A percentile compares a stretch with the other conserved stretches of the same genome.
Conservation (phyloP, 2,888 invertebrate species). For the Morinoia aosen region DNA sequence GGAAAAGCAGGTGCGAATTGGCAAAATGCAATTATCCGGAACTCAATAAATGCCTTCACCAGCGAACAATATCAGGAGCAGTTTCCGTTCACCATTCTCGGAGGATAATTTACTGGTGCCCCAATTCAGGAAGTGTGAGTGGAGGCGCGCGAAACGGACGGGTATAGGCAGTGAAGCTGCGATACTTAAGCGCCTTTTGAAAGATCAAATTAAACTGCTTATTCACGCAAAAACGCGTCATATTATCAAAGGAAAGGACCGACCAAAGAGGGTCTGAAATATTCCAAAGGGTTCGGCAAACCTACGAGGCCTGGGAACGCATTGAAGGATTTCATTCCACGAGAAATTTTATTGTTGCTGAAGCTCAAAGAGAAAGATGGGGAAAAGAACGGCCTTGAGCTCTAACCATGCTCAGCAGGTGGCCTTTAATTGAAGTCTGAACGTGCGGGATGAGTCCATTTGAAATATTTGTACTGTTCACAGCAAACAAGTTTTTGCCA, state of each 20-base stretch:
- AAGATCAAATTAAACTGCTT: constrained; percentile 37
- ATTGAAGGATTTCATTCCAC: not conserved
- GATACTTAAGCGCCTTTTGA: not conserved
- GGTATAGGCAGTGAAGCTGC: not conserved
- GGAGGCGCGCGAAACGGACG: not conserved
- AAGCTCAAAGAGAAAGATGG: not conserved
- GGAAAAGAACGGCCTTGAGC: not conserved
- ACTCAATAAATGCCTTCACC: no score
- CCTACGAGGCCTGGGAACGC: not conserved
- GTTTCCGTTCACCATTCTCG: not conserved
- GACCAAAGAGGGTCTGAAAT: not conserved
- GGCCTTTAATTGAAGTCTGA: not conserved
- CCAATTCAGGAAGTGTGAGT: not conserved
- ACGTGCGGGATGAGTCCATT: not conserved
- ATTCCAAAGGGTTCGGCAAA: not conserved
- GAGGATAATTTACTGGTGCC: not conserved
- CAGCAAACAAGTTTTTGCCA: not conserved
- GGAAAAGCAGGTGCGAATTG: no score
- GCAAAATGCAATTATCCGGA: no score
- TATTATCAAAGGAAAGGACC: not conserved
- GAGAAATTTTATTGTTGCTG: not conserved
- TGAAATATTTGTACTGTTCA: not conserved
- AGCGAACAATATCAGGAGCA: not conserved
- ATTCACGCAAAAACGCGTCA: not conserved
- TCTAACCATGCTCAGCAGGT: not conserved